Evolutionary conservation across 2,888 invertebrate genomes (phyloP).

Genomic region (Chrysotoxum bicinctum): DNA sequence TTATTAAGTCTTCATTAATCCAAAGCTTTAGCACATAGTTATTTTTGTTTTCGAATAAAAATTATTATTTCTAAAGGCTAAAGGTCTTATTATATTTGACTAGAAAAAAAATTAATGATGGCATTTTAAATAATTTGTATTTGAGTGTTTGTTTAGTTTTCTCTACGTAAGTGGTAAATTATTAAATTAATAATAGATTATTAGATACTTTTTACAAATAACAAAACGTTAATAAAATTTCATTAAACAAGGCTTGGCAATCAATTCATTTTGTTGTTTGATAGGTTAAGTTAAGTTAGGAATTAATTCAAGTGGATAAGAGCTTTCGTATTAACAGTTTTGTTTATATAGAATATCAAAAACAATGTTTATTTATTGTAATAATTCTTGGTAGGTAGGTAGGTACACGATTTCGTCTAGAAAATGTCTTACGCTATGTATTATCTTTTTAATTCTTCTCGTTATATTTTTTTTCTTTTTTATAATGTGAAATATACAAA

Average conservation of each 20-base stretch:
- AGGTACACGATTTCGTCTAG: conserved; percentile 59
- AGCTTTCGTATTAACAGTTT: conserved; percentile 14
- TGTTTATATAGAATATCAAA: conserved; percentile 7
- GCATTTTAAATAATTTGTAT: conserved; percentile 1
- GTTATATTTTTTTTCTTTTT: conserved; percentile 31
- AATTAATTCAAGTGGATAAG: conserved; percentile 16
- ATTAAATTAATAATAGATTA: conserved; percentile 3
- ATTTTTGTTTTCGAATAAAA: conserved; percentile 39
- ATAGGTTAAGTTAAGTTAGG: neutral
- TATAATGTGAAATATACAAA: conserved; percentile 73
- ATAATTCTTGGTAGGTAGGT: conserved; percentile 43
- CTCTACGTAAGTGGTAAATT: conserved; percentile 18
- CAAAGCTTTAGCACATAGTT: conserved; percentile 70
- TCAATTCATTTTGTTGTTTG: neutral
- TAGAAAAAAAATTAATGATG: conserved; percentile 19
- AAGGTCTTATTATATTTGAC: conserved; percentile 27
- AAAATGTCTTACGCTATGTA: conserved; percentile 46
- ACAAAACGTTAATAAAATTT: neutral
- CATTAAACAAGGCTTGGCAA: conserved; percentile 17
- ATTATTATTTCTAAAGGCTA: conserved; percentile 34
- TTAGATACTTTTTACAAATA: conserved; percentile 20
- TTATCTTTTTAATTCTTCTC: conserved; percentile 9
- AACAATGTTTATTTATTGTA: neutral
- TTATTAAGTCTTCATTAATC: conserved; percentile 69
- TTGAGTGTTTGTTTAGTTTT: conserved; percentile 3